phyloP scores from a whole-genome alignment of 2,888 invertebrate genomes.

The Yponomeuta cagnagella region DNA sequence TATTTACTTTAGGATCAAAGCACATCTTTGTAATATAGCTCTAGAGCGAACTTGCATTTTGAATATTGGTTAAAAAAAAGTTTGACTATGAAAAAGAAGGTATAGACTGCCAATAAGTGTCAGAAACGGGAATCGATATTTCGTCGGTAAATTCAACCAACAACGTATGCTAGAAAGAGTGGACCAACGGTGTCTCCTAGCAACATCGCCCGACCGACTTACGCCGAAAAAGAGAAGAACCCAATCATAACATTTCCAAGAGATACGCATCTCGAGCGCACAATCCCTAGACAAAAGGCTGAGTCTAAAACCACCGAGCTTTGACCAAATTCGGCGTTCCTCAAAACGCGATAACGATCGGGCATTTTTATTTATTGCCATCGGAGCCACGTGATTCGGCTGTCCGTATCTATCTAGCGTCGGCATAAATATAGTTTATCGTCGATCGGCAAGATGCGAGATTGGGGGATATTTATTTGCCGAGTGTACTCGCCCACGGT shows the following conservation, averaged over 20 bases:
- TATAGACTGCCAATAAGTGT: too few species aligned
- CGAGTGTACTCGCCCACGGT: constrained; percentile 33
- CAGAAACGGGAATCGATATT: too few species aligned
- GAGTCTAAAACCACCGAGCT: neutral
- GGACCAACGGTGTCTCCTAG: neutral
- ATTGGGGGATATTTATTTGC: constrained; percentile 45
- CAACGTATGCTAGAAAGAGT: neutral
- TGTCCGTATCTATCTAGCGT: constrained; percentile 23
- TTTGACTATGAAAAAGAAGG: too few species aligned
- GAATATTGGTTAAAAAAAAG: too few species aligned
- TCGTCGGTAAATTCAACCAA: neutral
- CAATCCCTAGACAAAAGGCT: neutral
- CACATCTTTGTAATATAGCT: too few species aligned
- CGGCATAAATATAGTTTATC: constrained; percentile 28
- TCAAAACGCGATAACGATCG: constrained; percentile 27
- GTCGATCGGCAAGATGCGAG: constrained; percentile 30
- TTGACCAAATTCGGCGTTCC: constrained; percentile 36
- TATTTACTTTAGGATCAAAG: too few species aligned
- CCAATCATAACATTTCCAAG: constrained; percentile 1
- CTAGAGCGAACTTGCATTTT: too few species aligned
- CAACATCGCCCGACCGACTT: neutral
- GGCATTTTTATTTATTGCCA: constrained; percentile 32
- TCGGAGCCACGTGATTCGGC: constrained; percentile 32
- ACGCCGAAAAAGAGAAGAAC: neutral
- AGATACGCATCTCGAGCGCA: neutral